Percentiles rank a stretch among this genome's conserved stretches.
Conservation (phyloP, 1,140 invertebrate species). For the Ectropis grisescens region DNA sequence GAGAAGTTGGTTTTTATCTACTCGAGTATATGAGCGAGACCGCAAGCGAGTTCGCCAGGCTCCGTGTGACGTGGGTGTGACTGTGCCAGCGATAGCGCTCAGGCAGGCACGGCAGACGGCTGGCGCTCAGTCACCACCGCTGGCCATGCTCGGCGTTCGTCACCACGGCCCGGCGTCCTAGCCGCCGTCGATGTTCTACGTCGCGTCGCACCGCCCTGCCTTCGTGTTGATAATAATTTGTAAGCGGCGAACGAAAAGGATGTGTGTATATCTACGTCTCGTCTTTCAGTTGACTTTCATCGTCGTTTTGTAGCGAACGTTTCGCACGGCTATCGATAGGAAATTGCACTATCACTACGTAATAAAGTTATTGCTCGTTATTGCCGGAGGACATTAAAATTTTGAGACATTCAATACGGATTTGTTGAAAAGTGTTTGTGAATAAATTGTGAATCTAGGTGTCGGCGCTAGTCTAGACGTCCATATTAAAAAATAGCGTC, state of each 20-base stretch:
- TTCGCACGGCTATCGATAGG: conserved; percentile 58
- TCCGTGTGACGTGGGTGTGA: conserved; percentile 42
- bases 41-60: conserved; percentile 31
- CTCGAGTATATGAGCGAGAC: conserved; percentile 45
- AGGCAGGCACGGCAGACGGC: conserved; percentile 22
- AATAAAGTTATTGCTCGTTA: conserved; percentile 47
- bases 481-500: conserved; percentile 31
- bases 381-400: conserved; percentile 21
- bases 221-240: conserved; percentile 64
- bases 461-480: not conserved
- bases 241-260: conserved; percentile 58
- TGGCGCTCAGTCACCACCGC: no score
- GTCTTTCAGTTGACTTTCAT: conserved; percentile 69
- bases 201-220: conserved; percentile 37
- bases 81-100: conserved; percentile 39
- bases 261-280: conserved; percentile 64
- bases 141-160: conserved; percentile 25
- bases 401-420: conserved; percentile 12
- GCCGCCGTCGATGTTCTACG: conserved; percentile 21
- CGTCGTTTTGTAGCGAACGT: conserved; percentile 65
- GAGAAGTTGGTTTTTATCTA: conserved; percentile 34
- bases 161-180: conserved; percentile 10
- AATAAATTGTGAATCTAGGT: no score
- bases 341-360: conserved; percentile 63
- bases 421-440: no score